phyloP scores from a whole-genome alignment of 2,113 vertebrate species.

The Mixornis gularis region DNA sequence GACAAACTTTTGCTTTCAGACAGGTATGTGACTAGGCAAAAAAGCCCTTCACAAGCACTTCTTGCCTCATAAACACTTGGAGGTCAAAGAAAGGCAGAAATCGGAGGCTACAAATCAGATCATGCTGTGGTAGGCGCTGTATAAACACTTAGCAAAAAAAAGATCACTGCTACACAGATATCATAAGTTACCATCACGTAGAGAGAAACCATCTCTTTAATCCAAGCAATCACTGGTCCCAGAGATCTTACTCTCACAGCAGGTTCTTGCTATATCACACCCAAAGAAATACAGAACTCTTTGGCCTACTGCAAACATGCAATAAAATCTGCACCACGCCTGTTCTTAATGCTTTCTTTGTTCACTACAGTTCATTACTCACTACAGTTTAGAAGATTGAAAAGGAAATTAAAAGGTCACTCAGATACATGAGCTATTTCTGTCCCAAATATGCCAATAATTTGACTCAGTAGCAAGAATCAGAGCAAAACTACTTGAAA shows the following conservation, averaged over 20 bases:
- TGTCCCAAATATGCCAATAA: not conserved
- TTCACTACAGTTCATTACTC: not conserved
- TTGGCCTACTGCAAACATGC: not conserved
- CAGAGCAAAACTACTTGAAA: not conserved
- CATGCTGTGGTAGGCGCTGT: not conserved
- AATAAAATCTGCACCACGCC: not conserved
- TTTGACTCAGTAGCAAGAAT: not conserved
- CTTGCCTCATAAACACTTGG: not conserved
- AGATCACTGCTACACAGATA: not conserved
- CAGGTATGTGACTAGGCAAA: not conserved
- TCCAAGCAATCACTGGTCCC: not conserved
- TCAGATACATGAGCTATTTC: not conserved
- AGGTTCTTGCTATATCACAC: not conserved
- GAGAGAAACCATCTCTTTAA: not conserved
- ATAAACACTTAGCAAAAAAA: not conserved
- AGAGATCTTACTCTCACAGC: not conserved
- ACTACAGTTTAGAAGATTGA: not conserved
- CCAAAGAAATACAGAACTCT: not conserved
- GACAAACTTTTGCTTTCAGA: not conserved
- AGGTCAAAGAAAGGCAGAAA: not conserved
- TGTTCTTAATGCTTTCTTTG: conserved; percentile 27
- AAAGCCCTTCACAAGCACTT: not conserved
- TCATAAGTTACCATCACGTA: fast-evolving
- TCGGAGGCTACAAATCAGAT: not conserved
- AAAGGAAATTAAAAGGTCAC: conserved; percentile 32